Percentiles rank a stretch among this genome's conserved stretches.
phyloP scores from a whole-genome alignment of 2,888 invertebrate species.

The Folsomia manolachei region DNA sequence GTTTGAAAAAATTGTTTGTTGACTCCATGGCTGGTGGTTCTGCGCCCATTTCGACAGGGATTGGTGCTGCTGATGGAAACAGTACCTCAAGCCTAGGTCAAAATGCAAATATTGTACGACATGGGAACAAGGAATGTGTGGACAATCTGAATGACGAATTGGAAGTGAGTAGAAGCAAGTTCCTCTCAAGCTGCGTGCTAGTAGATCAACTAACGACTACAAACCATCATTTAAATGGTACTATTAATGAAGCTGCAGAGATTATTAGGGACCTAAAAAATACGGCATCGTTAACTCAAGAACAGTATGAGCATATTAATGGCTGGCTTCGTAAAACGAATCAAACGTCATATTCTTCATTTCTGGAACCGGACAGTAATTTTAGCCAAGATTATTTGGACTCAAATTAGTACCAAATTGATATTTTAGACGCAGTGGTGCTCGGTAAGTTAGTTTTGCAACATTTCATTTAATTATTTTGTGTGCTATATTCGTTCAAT shows the following conservation, averaged over 20 bases:
- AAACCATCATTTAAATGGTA: constrained; percentile 41
- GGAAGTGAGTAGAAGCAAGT: constrained; percentile 50
- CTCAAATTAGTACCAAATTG: background rate
- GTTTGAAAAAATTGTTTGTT: constrained; percentile 47
- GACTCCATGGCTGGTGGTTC: constrained; percentile 46
- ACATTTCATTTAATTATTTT: too few relatives aligned
- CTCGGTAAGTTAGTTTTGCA: too few relatives aligned
- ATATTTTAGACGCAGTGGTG: background rate
- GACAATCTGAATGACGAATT: constrained; percentile 49
- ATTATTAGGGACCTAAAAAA: constrained; percentile 46
- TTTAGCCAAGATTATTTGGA: background rate
- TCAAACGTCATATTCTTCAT: background rate
- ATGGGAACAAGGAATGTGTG: constrained; percentile 42
- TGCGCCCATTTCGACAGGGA: background rate
- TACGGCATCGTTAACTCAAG: constrained; percentile 35
- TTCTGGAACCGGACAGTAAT: background rate
- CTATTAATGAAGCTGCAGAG: constrained; percentile 36
- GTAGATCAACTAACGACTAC: constrained; percentile 48
- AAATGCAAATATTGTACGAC: constrained; percentile 17
- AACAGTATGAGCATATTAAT: constrained; percentile 43
- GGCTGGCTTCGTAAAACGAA: constrained; percentile 38
- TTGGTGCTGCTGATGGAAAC: background rate
- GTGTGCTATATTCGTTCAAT: too few relatives aligned
- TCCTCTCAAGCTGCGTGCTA: constrained; percentile 48
- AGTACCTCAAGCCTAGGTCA: constrained; percentile 3